Evolutionary conservation across 2,797 vertebrate genomes (phyloP), one percentile per base, ranked within the genome.

Genomic region (Salmo trutta): DNA sequence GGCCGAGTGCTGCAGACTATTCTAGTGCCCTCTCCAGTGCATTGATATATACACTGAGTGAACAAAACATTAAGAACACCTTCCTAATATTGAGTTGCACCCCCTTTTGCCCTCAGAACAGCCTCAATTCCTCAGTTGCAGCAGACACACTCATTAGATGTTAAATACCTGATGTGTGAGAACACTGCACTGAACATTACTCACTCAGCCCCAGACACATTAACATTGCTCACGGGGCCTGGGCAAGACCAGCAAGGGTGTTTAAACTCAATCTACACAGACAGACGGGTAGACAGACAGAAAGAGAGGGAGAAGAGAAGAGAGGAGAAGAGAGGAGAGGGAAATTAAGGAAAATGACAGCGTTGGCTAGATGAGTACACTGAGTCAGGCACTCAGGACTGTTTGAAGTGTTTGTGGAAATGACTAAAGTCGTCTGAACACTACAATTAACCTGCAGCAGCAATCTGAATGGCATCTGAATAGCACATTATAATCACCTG

Each of bases 401-500:
- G 52, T 51, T 31, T 71, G 69, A 31, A 59, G 70, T 59, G 14
- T 16, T 52, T 5, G 29, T 68, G 71, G 16, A 75, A 65, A 77
- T 33, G 2, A 27, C 68, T 66, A 19, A 56, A 27, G 29, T 2
- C 65, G 41, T 71, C 52, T 73, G 65, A 82, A 79, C n/a, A 14
- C 77, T 82, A 72, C 68, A 83, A 80, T 86, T 77, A 82, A 72
- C 74, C 70, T 29, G 21, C 21, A 72, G 52, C 75, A 72, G 56
- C 74, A 27, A 59, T 75, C 73, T 75, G 75, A 75, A 73, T 66
- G 64, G 65, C 74, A 79, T 78, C 84, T 85, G 82, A 82, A 66
- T 78, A 77, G 80, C 29, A 77, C 12, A 24, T 64, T 12, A 3
- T 83, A 71, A 41, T 54, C 67, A 52, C n/a, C 68, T 71, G 53